Evolutionary conservation across 2,888 invertebrate species (phyloP).

Genomic region (Eugnorisma glareosa): DNA sequence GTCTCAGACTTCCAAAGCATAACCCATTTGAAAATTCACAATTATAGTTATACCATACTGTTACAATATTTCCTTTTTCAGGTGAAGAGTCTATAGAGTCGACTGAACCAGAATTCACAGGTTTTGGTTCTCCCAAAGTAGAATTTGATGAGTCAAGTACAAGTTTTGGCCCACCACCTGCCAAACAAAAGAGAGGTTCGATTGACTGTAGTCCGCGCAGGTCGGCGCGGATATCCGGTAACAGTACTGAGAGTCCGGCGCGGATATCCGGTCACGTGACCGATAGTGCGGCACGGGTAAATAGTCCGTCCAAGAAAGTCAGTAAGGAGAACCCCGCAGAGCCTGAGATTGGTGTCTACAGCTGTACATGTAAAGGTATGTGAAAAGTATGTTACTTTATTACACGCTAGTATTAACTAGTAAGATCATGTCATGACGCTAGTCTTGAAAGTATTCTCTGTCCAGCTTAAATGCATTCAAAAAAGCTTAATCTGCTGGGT

Average conservation of each 20-base stretch:
- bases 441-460: not conserved
- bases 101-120: not conserved
- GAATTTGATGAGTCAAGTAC: not conserved
- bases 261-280: not conserved
- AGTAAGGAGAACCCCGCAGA: not conserved
- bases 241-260: not conserved
- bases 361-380: conserved; percentile 5
- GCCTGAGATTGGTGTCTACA: not conserved
- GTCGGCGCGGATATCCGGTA: not conserved
- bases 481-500: not conserved
- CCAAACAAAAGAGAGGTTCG: not conserved
- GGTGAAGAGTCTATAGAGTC: conserved; percentile 14
- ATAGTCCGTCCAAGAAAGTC: not conserved
- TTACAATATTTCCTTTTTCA: conserved; percentile 2
- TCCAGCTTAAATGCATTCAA: not conserved
- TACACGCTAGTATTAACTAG: not conserved
- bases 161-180: not conserved
- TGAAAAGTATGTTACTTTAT: not conserved
- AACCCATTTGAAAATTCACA: not conserved
- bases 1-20: not conserved
- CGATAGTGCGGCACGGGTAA: not conserved
- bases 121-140: not conserved
- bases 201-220: not conserved
- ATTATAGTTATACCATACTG: not conserved
- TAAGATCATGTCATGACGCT: not conserved